Conservation (phyloP, 2,113 vertebrate genomes). For the Rhombomys opimus region DNA sequence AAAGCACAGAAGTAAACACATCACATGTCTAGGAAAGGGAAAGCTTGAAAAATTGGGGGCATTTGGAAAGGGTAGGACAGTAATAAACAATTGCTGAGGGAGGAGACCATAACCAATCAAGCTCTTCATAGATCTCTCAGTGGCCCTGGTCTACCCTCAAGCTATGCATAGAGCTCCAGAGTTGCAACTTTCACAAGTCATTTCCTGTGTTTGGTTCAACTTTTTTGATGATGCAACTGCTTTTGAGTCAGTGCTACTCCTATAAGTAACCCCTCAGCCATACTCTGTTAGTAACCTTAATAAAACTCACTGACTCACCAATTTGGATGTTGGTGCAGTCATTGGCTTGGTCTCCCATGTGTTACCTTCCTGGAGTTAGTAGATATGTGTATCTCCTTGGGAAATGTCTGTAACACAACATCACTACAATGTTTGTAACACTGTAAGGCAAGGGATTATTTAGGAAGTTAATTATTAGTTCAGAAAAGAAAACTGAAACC, state of each 20-base stretch:
- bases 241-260: neutral
- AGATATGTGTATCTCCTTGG: too few relatives aligned
- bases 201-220: neutral
- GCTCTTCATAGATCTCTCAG: neutral
- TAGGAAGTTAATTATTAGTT: neutral
- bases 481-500: neutral
- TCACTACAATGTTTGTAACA: neutral
- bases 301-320: neutral
- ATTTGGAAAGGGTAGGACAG: neutral
- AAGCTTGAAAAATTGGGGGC: neutral
- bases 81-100: neutral
- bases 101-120: neutral
- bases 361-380: neutral
- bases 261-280: neutral
- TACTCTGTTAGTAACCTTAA: neutral
- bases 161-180: neutral
- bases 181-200: neutral
- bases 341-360: neutral
- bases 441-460: neutral
- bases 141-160: neutral
- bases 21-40: neutral
- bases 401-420: neutral
- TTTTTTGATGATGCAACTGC: neutral
- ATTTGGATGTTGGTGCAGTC: neutral
- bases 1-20: neutral